Base-by-base conservation (phyloP, 2,113 vertebrate genomes). In the Phylloscopus trochilus region DNA sequence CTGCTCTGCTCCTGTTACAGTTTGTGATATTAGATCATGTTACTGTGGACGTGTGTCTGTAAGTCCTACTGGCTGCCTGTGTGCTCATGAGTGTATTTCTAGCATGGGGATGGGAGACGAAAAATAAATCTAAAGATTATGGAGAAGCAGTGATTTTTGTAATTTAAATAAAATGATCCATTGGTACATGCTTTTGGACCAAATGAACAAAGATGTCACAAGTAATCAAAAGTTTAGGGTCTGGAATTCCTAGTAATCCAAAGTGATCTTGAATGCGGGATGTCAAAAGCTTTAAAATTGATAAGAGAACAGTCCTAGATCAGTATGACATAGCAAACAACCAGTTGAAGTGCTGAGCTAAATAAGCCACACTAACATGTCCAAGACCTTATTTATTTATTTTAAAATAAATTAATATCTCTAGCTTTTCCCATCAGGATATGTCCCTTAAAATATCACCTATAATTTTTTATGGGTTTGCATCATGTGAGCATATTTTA, bases 251-350 rank as follows among this genome's bases (percentile, higher is more conserved):
- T 37, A 13, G 67, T 97, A 95, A 98, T 93, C 63, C 35, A 39
- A 95, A 96, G 37, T 83, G 97, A 97, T 94, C 83, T 96, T 96
- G 90, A 97, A 93, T 92, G 80, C 67, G 84, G 46, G 59, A 81
- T 96, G 95, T 97, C 96, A 97, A 95, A 96, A 97, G 80, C 92
- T 94, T 96, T 91, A 87, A 47, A 96, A 94, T 72, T 92, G 82
- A 90, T 73, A 83, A 72, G 49, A 93, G 49, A 93, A 91, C 66
- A 93, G 93, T 69, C 94, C 87, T 88, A 93, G 91, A 96, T 97
- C 88, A 94, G 89, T 24, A 6, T 94, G 96, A 97, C 84, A 86
- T 30, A 86, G 81, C 84, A 96, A 95, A 95, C 83, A 96, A 95
- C 66, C 87, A 93, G 80, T 16, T 72, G 89, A 84, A 92, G 72